Percentiles rank a stretch among this genome's conserved stretches.
Evolutionary conservation across 2,888 invertebrate species (phyloP).

Genomic region (Nowickia ferox): DNA sequence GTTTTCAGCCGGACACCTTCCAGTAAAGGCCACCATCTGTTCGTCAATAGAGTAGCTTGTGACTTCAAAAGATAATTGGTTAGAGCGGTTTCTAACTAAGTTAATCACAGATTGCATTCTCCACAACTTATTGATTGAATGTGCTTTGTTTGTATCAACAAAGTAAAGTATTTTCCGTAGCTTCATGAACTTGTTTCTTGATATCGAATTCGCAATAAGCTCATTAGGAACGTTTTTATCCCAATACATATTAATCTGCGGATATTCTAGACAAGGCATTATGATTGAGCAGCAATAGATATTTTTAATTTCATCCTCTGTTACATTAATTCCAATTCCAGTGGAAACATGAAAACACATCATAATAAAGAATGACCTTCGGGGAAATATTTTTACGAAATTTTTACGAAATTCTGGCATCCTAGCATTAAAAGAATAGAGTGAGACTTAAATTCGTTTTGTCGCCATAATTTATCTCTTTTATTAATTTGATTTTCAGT

Average conservation of each 20-base stretch:
- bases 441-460: neutral
- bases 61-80: neutral
- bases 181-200: conserved; percentile 12
- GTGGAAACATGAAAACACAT: neutral
- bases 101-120: neutral
- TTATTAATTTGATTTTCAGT: conserved; percentile 7
- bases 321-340: neutral
- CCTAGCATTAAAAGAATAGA: neutral
- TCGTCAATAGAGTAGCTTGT: conserved; percentile 49
- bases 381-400: neutral
- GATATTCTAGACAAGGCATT: conserved; percentile 13
- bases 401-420: neutral
- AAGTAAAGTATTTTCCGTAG: too few species aligned
- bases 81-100: conserved; percentile 1
- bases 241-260: conserved; percentile 23
- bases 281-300: conserved; percentile 7
- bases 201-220: neutral
- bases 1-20: conserved; percentile 30
- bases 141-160: neutral
- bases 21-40: conserved; percentile 73
- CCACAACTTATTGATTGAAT: conserved; percentile 9
- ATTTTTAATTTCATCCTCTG: conserved; percentile 15
- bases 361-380: neutral
- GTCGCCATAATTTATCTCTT: conserved; percentile 10
- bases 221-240: neutral